Conservation (phyloP, 2,888 invertebrate genomes). For the Julus scanicus region DNA sequence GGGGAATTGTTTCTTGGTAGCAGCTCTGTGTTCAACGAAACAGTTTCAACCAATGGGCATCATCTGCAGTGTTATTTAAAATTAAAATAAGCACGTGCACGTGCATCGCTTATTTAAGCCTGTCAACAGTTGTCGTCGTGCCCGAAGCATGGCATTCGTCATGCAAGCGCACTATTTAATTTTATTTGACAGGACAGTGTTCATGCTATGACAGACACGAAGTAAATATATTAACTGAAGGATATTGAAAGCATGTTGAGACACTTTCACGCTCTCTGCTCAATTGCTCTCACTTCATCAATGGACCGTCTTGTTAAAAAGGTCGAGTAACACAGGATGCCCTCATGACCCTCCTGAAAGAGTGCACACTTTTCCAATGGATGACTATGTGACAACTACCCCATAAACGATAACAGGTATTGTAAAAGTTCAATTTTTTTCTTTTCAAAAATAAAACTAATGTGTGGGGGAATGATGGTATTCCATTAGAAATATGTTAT, state of each 20-base stretch:
- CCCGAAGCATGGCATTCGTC: slow-evolving; percentile 5
- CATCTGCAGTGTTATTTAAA: background rate
- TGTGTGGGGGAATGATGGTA: too few relatives aligned
- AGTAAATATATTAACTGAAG: background rate
- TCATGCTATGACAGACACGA: background rate
- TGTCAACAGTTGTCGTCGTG: background rate
- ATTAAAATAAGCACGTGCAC: background rate
- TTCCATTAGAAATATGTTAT: too few relatives aligned
- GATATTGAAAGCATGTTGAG: background rate
- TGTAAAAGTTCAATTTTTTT: background rate
- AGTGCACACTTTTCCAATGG: background rate
- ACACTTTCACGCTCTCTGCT: background rate
- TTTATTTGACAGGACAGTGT: background rate
- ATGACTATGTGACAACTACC: background rate
- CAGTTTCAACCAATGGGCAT: background rate
- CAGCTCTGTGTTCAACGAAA: background rate
- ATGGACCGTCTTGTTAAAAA: background rate
- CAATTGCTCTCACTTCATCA: background rate
- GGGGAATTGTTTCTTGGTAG: slow-evolving; percentile 9
- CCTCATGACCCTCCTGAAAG: background rate
- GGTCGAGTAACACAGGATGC: background rate
- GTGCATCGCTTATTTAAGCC: background rate
- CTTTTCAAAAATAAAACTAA: too few relatives aligned
- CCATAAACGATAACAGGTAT: background rate
- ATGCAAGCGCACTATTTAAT: background rate